Evolutionary conservation across 2,797 vertebrate genomes (phyloP), one percentile per base, ranked within the genome.

Genomic region (Muraenolepis orangiensis): DNA sequence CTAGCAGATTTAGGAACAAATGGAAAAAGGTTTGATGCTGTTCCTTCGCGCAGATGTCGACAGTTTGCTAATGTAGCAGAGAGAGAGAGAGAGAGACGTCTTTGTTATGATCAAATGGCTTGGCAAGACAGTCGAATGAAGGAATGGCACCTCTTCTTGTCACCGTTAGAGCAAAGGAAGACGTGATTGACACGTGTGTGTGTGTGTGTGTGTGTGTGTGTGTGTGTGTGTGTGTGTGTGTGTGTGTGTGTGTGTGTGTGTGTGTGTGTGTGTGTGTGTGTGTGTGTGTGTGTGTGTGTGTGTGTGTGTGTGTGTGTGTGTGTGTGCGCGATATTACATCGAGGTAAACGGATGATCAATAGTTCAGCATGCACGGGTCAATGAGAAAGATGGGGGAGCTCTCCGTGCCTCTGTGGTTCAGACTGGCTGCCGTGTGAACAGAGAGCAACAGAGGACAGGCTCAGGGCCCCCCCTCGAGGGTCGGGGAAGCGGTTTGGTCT

Each of bases 341-440:
- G 87, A 89, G 87, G 78, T 76, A 85, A 77, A 80, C 68, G 71
- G 74, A 70, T 78, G 76, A 81, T 74, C 69, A 76, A 76, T 78
- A 76, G 80, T 78, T 68, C 42, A 77, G 67, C 20, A 36, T 64
- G 81, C 1, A 23, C 76, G 89, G 88, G 89, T 87, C 86, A 87
- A 90, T 87, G 76, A 73, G 32, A 81, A 42, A 2, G 51, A 61
- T 77, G 75, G 26, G 26, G 72, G 78, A 78, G 82, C 76, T 74
- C 76, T 74, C 82, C 85, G 89, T 83, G 84, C 83, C 90, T 84
- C 76, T 85, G 80, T 78, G 89, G 87, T 91, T 86, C 74, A 31
- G 90, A 87, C 83, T 86, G 90, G 91, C 90, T 91, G 90, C 90
- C 90, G 86, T 82, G 77, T 83, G 46, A 88, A 89, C 70, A 69